Conservation (phyloP, 2,797 vertebrate genomes). For the Gallinago nigripennis region DNA sequence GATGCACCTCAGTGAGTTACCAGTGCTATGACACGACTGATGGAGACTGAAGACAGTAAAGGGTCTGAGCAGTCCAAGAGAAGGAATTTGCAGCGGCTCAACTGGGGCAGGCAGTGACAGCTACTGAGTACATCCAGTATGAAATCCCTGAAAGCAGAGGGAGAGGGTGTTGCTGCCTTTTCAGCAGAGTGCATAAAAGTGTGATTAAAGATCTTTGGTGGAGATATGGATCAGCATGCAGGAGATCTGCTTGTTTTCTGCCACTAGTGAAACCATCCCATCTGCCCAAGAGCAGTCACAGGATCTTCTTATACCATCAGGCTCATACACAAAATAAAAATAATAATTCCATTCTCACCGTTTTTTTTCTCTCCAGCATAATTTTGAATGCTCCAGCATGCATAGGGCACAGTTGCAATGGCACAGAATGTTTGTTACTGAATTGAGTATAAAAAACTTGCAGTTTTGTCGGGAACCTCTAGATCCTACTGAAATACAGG, state of each 20-base stretch:
- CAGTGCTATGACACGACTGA: background rate
- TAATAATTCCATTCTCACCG: background rate
- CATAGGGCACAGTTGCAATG: background rate
- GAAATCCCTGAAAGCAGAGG: background rate
- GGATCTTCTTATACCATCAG: background rate
- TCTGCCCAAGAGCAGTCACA: background rate
- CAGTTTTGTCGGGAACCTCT: background rate
- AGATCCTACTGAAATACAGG: background rate
- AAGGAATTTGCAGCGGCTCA: background rate
- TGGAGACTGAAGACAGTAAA: background rate
- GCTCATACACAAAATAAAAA: background rate
- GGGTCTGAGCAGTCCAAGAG: background rate
- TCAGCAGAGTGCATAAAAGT: background rate
- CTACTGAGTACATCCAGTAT: accelerated
- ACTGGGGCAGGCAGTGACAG: background rate
- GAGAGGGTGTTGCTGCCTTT: background rate
- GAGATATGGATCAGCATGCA: background rate
- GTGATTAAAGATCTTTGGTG: background rate
- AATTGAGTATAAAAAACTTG: background rate
- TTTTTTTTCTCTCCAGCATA: background rate
- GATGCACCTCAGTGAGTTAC: background rate
- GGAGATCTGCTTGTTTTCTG: background rate
- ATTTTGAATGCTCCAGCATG: background rate
- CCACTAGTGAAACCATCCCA: background rate
- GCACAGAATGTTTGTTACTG: background rate